Conservation (phyloP, 2,888 invertebrate genomes). For the Odontocerum albicorne region DNA sequence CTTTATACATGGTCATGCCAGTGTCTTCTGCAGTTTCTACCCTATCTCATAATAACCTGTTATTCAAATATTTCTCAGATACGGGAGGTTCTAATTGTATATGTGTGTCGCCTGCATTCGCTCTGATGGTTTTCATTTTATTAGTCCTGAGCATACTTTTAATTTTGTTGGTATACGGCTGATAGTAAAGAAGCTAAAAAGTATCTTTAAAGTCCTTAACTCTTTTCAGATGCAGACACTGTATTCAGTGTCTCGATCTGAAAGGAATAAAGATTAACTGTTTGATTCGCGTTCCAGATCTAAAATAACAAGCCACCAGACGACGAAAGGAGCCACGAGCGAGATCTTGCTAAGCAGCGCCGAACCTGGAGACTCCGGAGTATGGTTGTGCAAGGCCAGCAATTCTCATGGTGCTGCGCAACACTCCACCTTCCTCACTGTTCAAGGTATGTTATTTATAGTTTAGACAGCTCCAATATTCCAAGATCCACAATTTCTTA, state of each 20-base stretch:
- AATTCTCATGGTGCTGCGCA: conserved; percentile 52
- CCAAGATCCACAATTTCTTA: too few species aligned
- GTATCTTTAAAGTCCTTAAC: background rate
- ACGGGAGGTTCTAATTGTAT: too few species aligned
- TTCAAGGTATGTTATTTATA: conserved; percentile 48
- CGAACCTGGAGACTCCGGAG: conserved; percentile 49
- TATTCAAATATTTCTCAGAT: too few species aligned
- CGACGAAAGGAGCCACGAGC: conserved; percentile 46
- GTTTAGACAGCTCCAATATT: too few species aligned
- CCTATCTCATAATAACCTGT: too few species aligned
- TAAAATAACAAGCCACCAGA: conserved; percentile 49
- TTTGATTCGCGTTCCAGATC: conserved; percentile 44
- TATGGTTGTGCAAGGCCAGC: conserved; percentile 52
- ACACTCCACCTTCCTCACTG: conserved; percentile 48
- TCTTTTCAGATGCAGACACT: background rate
- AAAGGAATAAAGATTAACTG: background rate
- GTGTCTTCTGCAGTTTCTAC: too few species aligned
- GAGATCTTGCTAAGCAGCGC: conserved; percentile 49
- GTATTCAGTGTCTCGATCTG: background rate
- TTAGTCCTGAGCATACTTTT: too few species aligned
- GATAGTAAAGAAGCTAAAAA: too few species aligned
- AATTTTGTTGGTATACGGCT: too few species aligned
- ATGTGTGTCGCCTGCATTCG: too few species aligned
- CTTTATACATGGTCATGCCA: too few species aligned
- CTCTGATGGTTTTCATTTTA: too few species aligned